These are phyloP conservation scores for Bombus balteatus DNA, from an alignment of 1,140 invertebrate genomes.

Conservation along the genomic window DNA sequence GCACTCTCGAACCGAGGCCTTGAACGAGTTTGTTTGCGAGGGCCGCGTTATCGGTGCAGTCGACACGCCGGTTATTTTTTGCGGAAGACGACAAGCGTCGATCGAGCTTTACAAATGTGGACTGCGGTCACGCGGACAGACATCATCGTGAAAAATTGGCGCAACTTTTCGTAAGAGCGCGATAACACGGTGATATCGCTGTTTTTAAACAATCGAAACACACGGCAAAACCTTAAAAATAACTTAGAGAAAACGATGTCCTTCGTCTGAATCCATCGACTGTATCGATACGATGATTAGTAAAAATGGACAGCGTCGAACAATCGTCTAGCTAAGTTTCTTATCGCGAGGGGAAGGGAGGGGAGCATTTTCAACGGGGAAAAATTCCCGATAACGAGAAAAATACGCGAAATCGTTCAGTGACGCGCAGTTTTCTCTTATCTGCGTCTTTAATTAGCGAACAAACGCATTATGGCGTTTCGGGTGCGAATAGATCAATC, in stretches of 20 bases:
- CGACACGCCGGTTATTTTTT: slow-evolving; percentile 53
- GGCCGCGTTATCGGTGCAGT: slow-evolving; percentile 70
- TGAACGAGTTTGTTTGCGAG: slow-evolving; percentile 72
- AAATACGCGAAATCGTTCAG: slow-evolving; percentile 53
- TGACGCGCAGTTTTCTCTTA: slow-evolving; percentile 63
- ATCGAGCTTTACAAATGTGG: not conserved
- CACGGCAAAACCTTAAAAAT: not conserved
- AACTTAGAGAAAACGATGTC: not conserved
- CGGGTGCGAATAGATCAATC: slow-evolving; percentile 45
- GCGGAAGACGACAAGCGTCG: slow-evolving; percentile 27
- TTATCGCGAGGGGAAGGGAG: slow-evolving; percentile 8
- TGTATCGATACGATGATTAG: not conserved
- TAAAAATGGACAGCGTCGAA: not conserved
- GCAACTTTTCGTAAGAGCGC: slow-evolving; percentile 35
- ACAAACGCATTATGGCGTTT: slow-evolving; percentile 59
- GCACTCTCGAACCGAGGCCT: slow-evolving; percentile 74
- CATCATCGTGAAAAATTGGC: slow-evolving; percentile 29
- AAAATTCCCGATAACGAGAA: slow-evolving; percentile 49
- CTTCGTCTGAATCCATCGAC: not conserved
- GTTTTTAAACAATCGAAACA: not conserved
- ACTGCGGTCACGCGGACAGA: not conserved
- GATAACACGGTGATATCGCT: slow-evolving; percentile 10
- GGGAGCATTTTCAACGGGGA: slow-evolving; percentile 9
- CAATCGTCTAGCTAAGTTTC: not conserved
- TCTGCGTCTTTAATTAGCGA: slow-evolving; percentile 61